These are phyloP conservation scores for Cossypha caffra DNA, from an alignment of 2,797 vertebrate species.

Conservation along the genomic window DNA sequence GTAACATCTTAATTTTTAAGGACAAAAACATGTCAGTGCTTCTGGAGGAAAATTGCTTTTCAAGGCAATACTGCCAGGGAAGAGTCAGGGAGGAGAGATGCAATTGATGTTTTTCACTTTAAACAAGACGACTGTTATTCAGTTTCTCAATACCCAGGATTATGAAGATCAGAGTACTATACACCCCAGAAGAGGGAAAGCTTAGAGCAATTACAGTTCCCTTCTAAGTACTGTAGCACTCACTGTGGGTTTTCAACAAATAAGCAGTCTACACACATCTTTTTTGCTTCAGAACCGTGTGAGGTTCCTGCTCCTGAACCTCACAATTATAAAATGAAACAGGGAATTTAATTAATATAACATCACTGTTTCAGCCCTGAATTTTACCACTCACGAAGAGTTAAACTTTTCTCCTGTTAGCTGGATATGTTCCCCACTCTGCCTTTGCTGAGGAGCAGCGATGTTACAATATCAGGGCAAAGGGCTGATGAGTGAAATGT, in stretches of 20 bases:
- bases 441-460: background rate
- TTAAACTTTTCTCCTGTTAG: constrained; percentile 14
- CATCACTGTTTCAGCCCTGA: background rate
- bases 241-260: constrained; percentile 61
- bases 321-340: background rate
- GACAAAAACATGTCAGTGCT: background rate
- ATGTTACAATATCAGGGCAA: constrained; percentile 17
- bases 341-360: background rate
- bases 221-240: constrained; percentile 53
- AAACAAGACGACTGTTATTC: constrained; percentile 67
- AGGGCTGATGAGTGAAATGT: constrained; percentile 56
- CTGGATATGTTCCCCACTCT: background rate
- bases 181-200: constrained; percentile 61
- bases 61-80: constrained; percentile 1
- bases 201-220: constrained; percentile 70
- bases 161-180: constrained; percentile 67
- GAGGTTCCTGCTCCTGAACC: constrained; percentile 49
- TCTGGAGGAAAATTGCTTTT: constrained; percentile 46
- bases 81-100: constrained; percentile 56
- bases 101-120: constrained; percentile 64
- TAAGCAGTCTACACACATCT: constrained; percentile 28
- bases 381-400: background rate
- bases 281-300: background rate
- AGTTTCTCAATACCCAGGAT: constrained; percentile 62
- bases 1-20: constrained; percentile 22